A percentile compares a stretch with the other conserved stretches of the same genome.
Conservation (phyloP, 2,888 invertebrate species). For the Euzophera pinguis region DNA sequence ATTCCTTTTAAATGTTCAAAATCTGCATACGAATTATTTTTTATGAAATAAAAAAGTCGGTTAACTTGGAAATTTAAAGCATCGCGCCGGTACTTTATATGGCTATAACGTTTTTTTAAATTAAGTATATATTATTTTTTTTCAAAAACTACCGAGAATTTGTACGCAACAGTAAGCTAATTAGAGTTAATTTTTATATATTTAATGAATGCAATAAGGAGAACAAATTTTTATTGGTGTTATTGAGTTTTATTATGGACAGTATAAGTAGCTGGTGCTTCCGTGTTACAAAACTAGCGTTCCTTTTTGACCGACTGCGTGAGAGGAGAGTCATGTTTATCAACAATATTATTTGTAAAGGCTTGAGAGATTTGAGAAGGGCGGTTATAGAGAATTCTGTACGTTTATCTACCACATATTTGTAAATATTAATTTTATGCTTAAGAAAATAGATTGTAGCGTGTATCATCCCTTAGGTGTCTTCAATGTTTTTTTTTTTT, state of each 20-base stretch:
- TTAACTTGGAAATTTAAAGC: conserved; percentile 3
- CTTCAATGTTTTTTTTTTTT: too few relatives aligned
- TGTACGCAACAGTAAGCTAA: conserved; percentile 4
- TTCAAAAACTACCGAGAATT: neutral
- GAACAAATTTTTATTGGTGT: conserved; percentile 2
- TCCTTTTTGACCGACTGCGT: neutral
- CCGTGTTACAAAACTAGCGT: conserved; percentile 3
- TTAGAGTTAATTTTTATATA: neutral
- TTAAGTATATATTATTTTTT: neutral
- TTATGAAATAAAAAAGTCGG: conserved; percentile 8
- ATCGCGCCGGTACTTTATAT: conserved; percentile 5
- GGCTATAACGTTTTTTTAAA: conserved; percentile 2
- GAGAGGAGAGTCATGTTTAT: neutral
- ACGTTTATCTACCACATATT: too few relatives aligned
- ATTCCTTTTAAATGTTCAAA: neutral
- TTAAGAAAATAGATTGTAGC: too few relatives aligned
- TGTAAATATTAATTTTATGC: too few relatives aligned
- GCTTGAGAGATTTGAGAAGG: too few relatives aligned
- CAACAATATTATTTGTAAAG: too few relatives aligned
- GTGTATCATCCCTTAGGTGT: too few relatives aligned
- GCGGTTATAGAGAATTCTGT: too few relatives aligned
- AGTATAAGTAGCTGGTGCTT: neutral
- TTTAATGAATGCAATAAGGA: neutral
- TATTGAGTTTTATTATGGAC: neutral
- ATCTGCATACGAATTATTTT: conserved; percentile 12